Conservation (phyloP, 2,797 vertebrate species). For the Mormyrus proboscirostris region DNA sequence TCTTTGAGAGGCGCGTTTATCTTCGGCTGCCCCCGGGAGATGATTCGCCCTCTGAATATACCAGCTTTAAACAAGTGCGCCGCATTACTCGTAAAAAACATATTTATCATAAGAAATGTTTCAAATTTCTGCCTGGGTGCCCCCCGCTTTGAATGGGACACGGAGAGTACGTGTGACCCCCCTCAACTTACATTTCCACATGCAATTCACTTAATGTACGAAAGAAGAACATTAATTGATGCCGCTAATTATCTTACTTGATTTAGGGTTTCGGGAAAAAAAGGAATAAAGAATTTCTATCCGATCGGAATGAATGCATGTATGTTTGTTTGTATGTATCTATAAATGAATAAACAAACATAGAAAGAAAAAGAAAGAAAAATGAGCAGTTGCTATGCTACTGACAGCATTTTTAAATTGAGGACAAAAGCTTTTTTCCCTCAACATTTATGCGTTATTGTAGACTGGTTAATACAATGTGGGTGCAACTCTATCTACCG, state of each 20-base stretch:
- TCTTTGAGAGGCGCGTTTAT: background rate
- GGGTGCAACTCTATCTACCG: background rate
- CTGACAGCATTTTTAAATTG: background rate
- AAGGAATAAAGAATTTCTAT: background rate
- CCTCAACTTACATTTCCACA: background rate
- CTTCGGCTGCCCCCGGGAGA: background rate
- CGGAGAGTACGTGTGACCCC: background rate
- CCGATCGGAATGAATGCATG: background rate
- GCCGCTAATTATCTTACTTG: background rate
- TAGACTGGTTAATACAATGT: background rate
- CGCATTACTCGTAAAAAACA: background rate
- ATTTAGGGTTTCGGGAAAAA: background rate
- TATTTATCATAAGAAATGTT: background rate
- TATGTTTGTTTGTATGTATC: background rate
- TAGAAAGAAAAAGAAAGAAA: background rate
- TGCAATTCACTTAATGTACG: background rate
- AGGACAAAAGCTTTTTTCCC: background rate
- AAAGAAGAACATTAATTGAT: background rate
- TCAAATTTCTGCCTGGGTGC: background rate
- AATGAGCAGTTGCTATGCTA: background rate
- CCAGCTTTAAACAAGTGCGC: background rate
- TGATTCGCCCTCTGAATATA: background rate
- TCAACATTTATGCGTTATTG: background rate
- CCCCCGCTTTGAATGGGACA: background rate
- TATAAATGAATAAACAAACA: background rate